These are phyloP conservation scores for Lepas anatifera DNA, from an alignment of 2,888 invertebrate genomes.

Conservation along the genomic window DNA sequence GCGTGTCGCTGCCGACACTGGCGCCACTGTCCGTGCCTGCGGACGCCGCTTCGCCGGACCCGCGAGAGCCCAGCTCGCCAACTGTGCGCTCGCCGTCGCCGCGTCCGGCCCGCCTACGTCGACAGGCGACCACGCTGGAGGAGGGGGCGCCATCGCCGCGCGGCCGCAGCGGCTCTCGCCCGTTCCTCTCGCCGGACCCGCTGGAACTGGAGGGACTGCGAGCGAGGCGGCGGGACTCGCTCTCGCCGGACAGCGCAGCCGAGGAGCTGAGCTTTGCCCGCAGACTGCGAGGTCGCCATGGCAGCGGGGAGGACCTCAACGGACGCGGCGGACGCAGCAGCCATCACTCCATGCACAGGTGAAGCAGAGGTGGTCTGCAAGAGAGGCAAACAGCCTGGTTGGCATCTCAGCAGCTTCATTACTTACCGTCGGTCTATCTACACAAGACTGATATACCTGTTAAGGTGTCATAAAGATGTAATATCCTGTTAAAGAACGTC, in stretches of 20 bases:
- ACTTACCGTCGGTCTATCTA: too few relatives aligned
- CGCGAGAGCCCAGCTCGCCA: neutral
- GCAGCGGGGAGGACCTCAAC: slow-evolving; percentile 25
- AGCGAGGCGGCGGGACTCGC: slow-evolving; percentile 53
- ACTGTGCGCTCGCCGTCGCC: slow-evolving; percentile 41
- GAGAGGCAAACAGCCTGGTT: too few relatives aligned
- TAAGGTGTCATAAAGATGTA: too few relatives aligned
- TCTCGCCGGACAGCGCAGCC: slow-evolving; percentile 76
- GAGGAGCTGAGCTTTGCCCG: slow-evolving; percentile 27
- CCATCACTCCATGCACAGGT: neutral
- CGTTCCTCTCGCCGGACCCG: slow-evolving; percentile 65
- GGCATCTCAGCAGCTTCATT: too few relatives aligned
- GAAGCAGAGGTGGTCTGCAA: too few relatives aligned
- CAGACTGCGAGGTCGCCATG: slow-evolving; percentile 55
- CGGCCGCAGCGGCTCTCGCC: slow-evolving; percentile 32
- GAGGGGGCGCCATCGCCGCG: slow-evolving; percentile 56
- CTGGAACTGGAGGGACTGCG: neutral
- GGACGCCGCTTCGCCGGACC: slow-evolving; percentile 16
- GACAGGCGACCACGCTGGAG: slow-evolving; percentile 38
- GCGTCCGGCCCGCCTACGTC: slow-evolving; percentile 70
- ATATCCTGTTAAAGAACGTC: too few relatives aligned
- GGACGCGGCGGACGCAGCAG: slow-evolving; percentile 27
- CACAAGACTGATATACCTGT: too few relatives aligned
- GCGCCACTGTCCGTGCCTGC: slow-evolving; percentile 20
- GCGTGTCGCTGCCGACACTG: neutral